Conservation (phyloP, 2,888 invertebrate species). For the Campopleginae sp. region DNA sequence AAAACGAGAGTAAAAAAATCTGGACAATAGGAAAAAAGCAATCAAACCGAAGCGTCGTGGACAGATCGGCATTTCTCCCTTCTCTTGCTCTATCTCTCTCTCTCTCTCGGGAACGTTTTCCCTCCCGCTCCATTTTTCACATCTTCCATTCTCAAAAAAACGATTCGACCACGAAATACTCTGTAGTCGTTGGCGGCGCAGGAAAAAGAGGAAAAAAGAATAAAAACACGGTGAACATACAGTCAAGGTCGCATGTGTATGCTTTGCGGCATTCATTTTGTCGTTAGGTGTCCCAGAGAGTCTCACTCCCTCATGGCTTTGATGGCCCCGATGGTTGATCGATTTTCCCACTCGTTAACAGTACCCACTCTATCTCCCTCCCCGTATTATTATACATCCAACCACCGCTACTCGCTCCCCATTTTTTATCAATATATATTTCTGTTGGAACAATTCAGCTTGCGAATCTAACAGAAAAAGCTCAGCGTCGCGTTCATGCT, state of each 20-base stretch:
- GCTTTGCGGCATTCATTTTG: constrained; percentile 47
- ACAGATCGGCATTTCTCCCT: constrained; percentile 43
- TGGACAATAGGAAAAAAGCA: constrained; percentile 61
- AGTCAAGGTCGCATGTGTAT: constrained; percentile 56
- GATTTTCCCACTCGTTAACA: constrained; percentile 42
- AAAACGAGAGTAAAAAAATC: constrained; percentile 47
- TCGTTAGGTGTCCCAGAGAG: constrained; percentile 46
- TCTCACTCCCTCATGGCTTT: constrained; percentile 44
- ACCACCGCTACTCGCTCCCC: constrained; percentile 17
- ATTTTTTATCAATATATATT: constrained; percentile 25
- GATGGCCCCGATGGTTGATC: constrained; percentile 55
- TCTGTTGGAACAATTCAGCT: constrained; percentile 42
- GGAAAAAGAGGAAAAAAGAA: constrained; percentile 43
- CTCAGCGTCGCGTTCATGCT: constrained; percentile 26
- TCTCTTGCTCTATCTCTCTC: constrained; percentile 41
- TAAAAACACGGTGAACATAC: constrained; percentile 51
- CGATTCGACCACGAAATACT: constrained; percentile 56
- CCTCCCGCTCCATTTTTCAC: constrained; percentile 34
- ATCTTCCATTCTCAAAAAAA: constrained; percentile 9
- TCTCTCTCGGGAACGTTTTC: constrained; percentile 33
- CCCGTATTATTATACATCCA: constrained; percentile 40
- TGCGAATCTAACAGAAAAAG: constrained; percentile 22
- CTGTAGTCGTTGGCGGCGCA: constrained; percentile 23
- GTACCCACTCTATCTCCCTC: constrained; percentile 30
- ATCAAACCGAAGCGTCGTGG: constrained; percentile 60